Evolutionary conservation across 2,888 invertebrate genomes (phyloP).

Genomic region (Philaethria dido): DNA sequence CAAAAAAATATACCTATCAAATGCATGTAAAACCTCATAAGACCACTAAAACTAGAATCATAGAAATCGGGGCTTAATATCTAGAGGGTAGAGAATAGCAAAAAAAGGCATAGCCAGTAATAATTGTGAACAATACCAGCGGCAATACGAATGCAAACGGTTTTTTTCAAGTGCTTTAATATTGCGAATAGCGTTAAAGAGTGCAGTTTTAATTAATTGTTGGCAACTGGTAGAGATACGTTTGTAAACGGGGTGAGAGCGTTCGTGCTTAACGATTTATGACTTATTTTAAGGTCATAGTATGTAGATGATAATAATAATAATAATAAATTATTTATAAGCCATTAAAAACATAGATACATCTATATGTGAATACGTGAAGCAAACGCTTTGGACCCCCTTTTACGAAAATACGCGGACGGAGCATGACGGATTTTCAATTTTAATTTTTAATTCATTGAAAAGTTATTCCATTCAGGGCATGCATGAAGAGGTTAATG

Average conservation of each 20-base stretch:
- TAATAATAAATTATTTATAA: too few species aligned
- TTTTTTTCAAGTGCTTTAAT: conserved; percentile 27
- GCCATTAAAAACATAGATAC: too few species aligned
- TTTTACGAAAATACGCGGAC: too few species aligned
- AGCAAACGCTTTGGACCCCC: too few species aligned
- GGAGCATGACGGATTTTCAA: too few species aligned
- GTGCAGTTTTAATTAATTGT: conserved; percentile 31
- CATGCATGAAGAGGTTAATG: too few species aligned
- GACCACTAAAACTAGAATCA: not conserved
- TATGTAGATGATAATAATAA: not conserved
- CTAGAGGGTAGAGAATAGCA: not conserved
- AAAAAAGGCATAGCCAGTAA: conserved; percentile 36
- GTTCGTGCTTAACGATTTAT: conserved; percentile 9
- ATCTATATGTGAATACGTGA: too few species aligned
- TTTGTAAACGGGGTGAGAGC: not conserved
- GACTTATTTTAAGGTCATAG: not conserved
- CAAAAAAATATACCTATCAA: too few species aligned
- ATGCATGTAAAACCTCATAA: too few species aligned
- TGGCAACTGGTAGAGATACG: conserved; percentile 19
- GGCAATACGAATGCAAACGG: conserved; percentile 33
- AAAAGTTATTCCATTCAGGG: too few species aligned
- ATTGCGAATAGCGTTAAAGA: conserved; percentile 23
- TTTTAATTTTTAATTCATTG: too few species aligned
- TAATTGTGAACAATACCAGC: conserved; percentile 41
- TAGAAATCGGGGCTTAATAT: not conserved